These are phyloP conservation scores for Eospalax fontanierii DNA, from an alignment of 2,797 vertebrate species.

Conservation along the genomic window DNA sequence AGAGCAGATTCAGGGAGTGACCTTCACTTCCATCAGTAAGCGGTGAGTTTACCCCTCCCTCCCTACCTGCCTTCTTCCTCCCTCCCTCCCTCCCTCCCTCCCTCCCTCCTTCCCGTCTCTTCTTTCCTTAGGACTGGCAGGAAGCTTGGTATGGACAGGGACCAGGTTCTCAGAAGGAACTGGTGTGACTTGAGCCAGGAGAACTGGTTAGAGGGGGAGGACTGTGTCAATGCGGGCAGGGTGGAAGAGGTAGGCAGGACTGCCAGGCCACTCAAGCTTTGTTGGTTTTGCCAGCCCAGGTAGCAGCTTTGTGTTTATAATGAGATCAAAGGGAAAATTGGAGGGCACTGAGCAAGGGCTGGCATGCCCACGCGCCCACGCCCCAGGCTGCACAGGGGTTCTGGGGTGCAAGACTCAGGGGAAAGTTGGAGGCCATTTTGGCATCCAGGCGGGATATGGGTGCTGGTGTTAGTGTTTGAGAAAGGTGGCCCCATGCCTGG, in stretches of 20 bases:
- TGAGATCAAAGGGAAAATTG: constrained; percentile 40
- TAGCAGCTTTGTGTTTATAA: constrained; percentile 1
- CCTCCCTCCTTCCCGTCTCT: neutral
- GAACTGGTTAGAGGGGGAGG: neutral
- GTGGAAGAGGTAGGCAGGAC: neutral
- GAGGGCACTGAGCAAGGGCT: neutral
- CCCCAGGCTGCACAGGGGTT: neutral
- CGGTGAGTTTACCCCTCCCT: neutral
- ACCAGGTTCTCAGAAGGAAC: neutral
- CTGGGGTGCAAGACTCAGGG: neutral
- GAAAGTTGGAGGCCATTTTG: neutral
- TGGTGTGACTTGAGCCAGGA: neutral
- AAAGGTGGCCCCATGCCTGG: neutral
- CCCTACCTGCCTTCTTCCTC: accelerated
- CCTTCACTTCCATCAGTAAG: neutral
- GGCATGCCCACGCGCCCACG: neutral
- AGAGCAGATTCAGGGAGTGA: accelerated
- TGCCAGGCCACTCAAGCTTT: neutral
- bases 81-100: accelerated
- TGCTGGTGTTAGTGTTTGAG: neutral
- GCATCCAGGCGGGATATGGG: neutral
- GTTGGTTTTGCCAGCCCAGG: neutral
- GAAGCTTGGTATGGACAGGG: neutral
- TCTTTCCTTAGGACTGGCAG: too few relatives aligned
- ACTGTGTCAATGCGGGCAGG: neutral